Percentiles rank a stretch among this genome's conserved stretches.
phyloP scores from a whole-genome alignment of 2,797 vertebrate genomes.

The Rhinophrynus dorsalis region DNA sequence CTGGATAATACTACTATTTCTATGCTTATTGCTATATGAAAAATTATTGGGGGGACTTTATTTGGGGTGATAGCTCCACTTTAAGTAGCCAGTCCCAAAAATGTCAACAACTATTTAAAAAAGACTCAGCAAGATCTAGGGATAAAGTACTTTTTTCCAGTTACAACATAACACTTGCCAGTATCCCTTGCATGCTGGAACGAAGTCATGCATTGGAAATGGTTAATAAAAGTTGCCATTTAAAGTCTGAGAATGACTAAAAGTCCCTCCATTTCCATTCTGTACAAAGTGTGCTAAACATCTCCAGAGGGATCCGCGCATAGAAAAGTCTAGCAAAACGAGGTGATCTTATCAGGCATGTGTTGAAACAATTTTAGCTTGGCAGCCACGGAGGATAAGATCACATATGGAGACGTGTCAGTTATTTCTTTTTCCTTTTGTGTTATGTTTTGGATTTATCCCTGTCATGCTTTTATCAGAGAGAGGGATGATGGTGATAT shows the following conservation, averaged over 20 bases:
- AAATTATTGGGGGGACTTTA: no score
- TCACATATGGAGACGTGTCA: conserved; percentile 43
- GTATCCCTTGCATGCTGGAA: no score
- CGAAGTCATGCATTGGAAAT: no score
- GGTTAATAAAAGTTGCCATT: conserved; percentile 21
- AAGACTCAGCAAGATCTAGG: no score
- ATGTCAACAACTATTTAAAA: no score
- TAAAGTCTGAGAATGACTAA: conserved; percentile 30
- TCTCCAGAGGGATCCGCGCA: conserved; percentile 41
- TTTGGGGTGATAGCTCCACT: no score
- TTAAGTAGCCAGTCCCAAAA: no score
- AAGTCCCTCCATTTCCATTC: conserved; percentile 27
- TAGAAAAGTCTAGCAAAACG: conserved; percentile 42
- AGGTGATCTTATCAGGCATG: conserved; percentile 44
- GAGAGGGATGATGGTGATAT: conserved; percentile 41
- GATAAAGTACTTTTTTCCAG: conserved; percentile 1
- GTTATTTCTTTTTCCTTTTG: conserved; percentile 38
- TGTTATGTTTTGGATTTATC: conserved; percentile 42
- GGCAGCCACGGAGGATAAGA: conserved; percentile 42
- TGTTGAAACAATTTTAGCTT: conserved; percentile 46
- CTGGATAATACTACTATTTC: no score
- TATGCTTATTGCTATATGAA: no score
- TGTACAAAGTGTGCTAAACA: conserved; percentile 10
- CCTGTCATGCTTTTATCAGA: conserved; percentile 47
- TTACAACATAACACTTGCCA: no score